These are phyloP conservation scores for Penelope pileata DNA, from an alignment of 2,113 vertebrate species.

Conservation along the genomic window DNA sequence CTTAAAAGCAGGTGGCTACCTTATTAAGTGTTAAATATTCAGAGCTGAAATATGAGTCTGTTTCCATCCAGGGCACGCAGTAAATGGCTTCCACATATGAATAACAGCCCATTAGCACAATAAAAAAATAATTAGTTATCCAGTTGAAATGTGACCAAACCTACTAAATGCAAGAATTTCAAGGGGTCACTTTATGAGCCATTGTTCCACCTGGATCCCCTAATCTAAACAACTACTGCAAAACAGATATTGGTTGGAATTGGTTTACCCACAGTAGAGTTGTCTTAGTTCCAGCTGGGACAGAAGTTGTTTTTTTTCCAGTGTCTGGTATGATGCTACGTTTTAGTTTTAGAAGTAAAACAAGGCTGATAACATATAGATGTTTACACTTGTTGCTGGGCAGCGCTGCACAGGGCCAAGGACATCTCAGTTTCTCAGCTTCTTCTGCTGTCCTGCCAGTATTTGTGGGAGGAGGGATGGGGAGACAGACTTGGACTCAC, in stretches of 20 bases:
- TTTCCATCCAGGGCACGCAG: conserved; percentile 18
- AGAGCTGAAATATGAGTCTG: conserved; percentile 24
- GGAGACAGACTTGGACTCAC: not conserved
- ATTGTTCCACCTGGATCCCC: not conserved
- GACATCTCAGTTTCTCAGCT: too few species aligned
- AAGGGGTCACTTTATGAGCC: not conserved
- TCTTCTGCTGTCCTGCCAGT: too few species aligned
- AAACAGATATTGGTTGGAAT: not conserved
- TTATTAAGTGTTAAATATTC: conserved; percentile 68
- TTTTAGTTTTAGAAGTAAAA: too few species aligned
- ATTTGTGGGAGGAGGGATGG: not conserved
- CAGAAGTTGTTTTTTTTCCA: too few species aligned
- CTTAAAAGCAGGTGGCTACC: conserved; percentile 66
- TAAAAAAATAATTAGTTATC: conserved; percentile 28
- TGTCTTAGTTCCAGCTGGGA: too few species aligned
- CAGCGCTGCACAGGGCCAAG: too few species aligned
- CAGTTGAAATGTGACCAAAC: conserved; percentile 30
- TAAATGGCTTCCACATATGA: conserved; percentile 61
- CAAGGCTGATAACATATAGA: too few species aligned
- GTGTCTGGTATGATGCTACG: too few species aligned
- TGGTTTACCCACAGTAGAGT: not conserved
- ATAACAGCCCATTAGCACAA: conserved; percentile 55
- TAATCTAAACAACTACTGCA: not conserved
- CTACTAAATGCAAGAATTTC: not conserved
- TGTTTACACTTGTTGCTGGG: too few species aligned